A percentile compares a stretch with the other conserved stretches of the same genome.
Evolutionary conservation across 1,140 invertebrate genomes (phyloP).

Genomic region (Saccostrea glomerata): DNA sequence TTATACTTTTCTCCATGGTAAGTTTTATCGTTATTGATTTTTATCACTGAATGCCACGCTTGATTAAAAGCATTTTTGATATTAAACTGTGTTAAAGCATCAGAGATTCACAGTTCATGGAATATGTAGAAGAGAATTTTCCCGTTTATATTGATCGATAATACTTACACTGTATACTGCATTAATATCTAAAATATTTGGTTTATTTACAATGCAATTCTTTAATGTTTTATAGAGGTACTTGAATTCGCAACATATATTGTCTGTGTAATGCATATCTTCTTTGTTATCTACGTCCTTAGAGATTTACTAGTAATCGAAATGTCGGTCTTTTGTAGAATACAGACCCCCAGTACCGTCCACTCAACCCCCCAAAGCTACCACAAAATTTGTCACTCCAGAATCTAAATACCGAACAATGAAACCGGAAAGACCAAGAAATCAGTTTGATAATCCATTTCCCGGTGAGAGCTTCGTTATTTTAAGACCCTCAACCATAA

Average conservation of each 20-base stretch:
- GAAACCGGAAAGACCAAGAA: neutral
- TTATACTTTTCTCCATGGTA: constrained; percentile 91
- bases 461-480: neutral
- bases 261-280: neutral
- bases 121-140: neutral
- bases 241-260: neutral
- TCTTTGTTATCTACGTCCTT: neutral
- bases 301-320: neutral
- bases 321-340: neutral
- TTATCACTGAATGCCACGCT: too few relatives aligned
- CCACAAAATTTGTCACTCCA: neutral
- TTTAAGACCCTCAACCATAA: constrained; percentile 14
- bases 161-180: neutral
- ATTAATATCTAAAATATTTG: neutral
- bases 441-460: neutral
- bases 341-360: constrained; percentile 3
- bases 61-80: neutral
- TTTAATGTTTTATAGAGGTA: neutral
- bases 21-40: neutral
- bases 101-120: neutral
- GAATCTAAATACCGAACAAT: neutral
- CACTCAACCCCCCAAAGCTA: neutral
- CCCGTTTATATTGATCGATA: neutral
- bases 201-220: neutral
- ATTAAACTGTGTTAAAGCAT: neutral